Conservation (phyloP, 2,113 vertebrate species). For the Marmota monax region DNA sequence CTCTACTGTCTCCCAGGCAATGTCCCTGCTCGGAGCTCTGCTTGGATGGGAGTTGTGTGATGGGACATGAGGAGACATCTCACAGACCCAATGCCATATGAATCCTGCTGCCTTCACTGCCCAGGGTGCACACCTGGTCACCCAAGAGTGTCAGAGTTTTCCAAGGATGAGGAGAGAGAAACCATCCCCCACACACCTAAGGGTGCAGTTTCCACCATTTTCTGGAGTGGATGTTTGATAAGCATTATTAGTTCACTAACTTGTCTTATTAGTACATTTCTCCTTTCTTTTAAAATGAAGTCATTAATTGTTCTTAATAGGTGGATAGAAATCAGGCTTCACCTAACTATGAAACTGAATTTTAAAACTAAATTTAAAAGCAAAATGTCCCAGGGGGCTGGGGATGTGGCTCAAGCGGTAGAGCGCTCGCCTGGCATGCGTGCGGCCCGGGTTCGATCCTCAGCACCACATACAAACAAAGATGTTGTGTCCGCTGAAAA, state of each 20-base stretch:
- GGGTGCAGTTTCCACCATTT: not conserved
- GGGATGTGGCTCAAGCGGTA: no score
- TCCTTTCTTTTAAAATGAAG: constrained; percentile 39
- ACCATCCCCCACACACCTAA: accelerated
- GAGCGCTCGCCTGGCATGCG: no score
- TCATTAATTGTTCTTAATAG: not conserved
- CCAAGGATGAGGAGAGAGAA: not conserved
- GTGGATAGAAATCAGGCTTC: not conserved
- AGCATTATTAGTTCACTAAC: not conserved
- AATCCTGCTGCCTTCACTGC: not conserved
- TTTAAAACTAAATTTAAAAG: constrained; percentile 22
- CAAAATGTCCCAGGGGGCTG: not conserved
- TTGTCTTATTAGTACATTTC: not conserved
- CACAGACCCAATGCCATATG: not conserved
- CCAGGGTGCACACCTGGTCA: not conserved
- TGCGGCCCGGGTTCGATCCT: no score
- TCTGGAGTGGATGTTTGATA: not conserved
- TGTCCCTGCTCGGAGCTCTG: not conserved
- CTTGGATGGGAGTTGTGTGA: not conserved
- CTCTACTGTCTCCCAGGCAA: not conserved
- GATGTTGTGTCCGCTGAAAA: no score
- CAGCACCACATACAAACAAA: no score
- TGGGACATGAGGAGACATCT: not conserved
- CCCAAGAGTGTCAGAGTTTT: not conserved
- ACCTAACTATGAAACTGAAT: not conserved